These are phyloP conservation scores for Aurelia sp. DNA, from an alignment of 30 jellyfish, hydroid and myxozoan species.

Conservation along the genomic window DNA sequence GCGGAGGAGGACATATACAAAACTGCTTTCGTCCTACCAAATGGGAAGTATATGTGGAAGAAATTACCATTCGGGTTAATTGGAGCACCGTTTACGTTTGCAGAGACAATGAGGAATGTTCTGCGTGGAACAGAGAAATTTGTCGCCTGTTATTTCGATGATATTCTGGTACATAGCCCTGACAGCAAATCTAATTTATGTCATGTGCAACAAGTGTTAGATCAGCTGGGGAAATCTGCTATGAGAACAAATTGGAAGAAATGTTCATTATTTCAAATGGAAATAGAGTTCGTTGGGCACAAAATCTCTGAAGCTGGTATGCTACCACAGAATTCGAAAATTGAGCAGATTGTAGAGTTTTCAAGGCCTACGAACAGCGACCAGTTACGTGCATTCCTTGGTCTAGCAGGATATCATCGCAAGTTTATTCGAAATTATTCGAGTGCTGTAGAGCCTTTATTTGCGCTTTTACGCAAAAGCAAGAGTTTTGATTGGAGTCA, in stretches of 20 bases:
- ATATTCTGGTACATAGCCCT: conserved; percentile 11
- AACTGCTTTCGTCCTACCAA: background rate
- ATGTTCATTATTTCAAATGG: too few relatives aligned
- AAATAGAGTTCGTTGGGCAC: background rate
- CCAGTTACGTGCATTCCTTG: conserved; percentile 6
- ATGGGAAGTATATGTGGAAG: conserved; percentile 7
- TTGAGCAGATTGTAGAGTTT: conserved; percentile 9
- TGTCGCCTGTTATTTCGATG: conserved; percentile 28
- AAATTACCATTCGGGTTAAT: conserved; percentile 19
- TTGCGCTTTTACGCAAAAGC: background rate
- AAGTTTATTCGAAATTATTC: conserved; percentile 1
- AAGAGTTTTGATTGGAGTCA: background rate
- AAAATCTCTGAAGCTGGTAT: background rate
- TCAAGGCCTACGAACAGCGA: background rate
- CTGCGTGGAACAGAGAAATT: conserved; percentile 4
- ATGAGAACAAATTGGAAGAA: too few relatives aligned
- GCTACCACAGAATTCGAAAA: background rate
- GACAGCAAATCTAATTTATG: background rate
- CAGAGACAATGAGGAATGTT: conserved; percentile 1
- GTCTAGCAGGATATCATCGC: background rate
- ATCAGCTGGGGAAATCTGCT: too few relatives aligned
- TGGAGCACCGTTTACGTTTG: conserved; percentile 17
- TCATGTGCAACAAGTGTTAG: background rate
- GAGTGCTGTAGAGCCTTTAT: conserved; percentile 6
- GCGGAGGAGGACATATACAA: background rate